These are phyloP conservation scores for Rhipidura dahli DNA, from an alignment of 2,113 vertebrate species.

Conservation along the genomic window DNA sequence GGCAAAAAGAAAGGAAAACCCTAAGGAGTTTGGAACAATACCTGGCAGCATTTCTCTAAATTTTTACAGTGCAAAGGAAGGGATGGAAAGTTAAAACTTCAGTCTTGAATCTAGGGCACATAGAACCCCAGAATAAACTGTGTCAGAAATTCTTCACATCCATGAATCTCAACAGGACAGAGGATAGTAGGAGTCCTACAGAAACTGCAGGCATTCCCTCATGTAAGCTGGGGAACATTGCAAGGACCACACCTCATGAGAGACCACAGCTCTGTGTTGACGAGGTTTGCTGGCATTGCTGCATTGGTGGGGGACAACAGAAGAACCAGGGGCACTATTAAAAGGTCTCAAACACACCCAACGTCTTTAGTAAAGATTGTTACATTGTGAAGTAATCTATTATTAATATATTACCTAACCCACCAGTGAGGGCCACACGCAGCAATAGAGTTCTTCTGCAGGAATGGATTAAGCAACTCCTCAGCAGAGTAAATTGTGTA, in stretches of 20 bases:
- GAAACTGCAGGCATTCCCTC: neutral
- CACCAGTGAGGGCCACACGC: neutral
- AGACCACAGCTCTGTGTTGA: neutral
- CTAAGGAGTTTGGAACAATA: neutral
- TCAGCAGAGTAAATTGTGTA: neutral
- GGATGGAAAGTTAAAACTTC: neutral
- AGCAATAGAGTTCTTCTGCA: neutral
- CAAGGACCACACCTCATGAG: neutral
- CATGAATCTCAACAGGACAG: neutral
- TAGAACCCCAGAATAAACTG: neutral
- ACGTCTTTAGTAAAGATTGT: neutral
- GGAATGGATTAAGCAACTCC: neutral
- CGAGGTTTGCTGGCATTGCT: neutral
- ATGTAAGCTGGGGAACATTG: neutral
- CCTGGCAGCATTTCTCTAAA: neutral
- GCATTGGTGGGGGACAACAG: neutral
- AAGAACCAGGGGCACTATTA: neutral
- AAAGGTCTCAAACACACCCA: neutral
- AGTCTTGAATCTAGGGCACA: neutral
- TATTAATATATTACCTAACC: neutral
- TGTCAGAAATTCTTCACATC: neutral
- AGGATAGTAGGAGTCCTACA: neutral
- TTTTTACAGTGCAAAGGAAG: neutral
- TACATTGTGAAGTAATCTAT: neutral
- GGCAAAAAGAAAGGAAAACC: neutral